Evolutionary conservation across 2,888 invertebrate genomes (phyloP).

Genomic region (Chymomyza caudatula): DNA sequence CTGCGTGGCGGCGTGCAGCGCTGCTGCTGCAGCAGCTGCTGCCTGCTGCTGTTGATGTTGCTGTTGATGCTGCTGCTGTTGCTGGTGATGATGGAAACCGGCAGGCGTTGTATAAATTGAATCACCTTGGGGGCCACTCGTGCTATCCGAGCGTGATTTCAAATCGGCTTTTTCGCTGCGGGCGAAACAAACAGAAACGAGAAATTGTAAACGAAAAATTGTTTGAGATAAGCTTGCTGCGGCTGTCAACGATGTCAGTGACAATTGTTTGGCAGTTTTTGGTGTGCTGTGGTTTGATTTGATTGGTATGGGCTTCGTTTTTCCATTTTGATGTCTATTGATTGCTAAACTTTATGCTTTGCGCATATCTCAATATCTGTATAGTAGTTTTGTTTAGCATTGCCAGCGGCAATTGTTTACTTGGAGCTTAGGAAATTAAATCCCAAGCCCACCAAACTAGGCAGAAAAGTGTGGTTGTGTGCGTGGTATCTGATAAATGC

Average conservation of each 20-base stretch:
- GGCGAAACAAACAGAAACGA: slow-evolving; percentile 24
- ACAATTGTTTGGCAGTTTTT: slow-evolving; percentile 41
- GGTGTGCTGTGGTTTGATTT: slow-evolving; percentile 14
- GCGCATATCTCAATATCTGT: slow-evolving; percentile 59
- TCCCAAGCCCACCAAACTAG: slow-evolving; percentile 13
- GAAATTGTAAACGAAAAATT: slow-evolving; percentile 53
- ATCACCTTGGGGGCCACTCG: slow-evolving; percentile 84
- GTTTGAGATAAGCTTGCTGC: slow-evolving; percentile 17
- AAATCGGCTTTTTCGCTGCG: slow-evolving; percentile 78
- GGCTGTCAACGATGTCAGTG: slow-evolving; percentile 18
- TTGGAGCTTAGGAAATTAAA: slow-evolving; percentile 41
- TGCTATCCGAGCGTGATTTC: slow-evolving; percentile 78
- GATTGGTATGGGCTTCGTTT: slow-evolving; percentile 7
- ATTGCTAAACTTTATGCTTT: slow-evolving; percentile 62
- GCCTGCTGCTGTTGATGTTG: slow-evolving; percentile 56
- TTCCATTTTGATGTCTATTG: slow-evolving; percentile 40
- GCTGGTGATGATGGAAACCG: slow-evolving; percentile 77
- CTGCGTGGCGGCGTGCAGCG: slow-evolving; percentile 61
- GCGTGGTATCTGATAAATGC: slow-evolving; percentile 11
- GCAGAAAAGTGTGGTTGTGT: background rate
- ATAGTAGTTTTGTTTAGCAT: slow-evolving; percentile 25
- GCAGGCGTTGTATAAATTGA: slow-evolving; percentile 84
- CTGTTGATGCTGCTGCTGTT: slow-evolving; percentile 67
- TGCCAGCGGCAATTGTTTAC: slow-evolving; percentile 47
- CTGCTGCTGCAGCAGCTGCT: slow-evolving; percentile 50